Evolutionary conservation across 1,140 invertebrate genomes (phyloP), one percentile per base, ranked within the genome.

Genomic region (Sitobion miscanthi): DNA sequence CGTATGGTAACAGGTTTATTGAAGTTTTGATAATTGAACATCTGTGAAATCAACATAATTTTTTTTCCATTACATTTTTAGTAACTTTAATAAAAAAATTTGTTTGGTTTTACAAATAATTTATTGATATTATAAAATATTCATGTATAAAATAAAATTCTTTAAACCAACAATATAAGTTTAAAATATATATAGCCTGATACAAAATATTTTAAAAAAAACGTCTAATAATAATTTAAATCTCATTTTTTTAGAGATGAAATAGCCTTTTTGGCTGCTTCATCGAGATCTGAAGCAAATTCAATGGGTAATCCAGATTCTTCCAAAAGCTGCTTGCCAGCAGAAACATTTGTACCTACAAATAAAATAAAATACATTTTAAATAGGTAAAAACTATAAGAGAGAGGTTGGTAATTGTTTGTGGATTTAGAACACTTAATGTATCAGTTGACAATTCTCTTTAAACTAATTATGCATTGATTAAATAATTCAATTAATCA

Each of bases 211-310:
- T 45, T 49, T 35, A n/a, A 14, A 30, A 88, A 49, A 49, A 52
- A 52, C 4, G 49, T 25, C 14, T n/a, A 42, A 57, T 14, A 42
- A 57, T 14, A 62, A 62, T 62, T 62, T 45, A 35, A 90, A 30
- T 57, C 11, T 86, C 86, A 93, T 86, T 93, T 86, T 38, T 42
- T 11, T 89, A 91, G 82, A 62, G 86, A 92, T 21, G 77, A 85
- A 52, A 99, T 98, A 92, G 98, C 98, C 95, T 98, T 98, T 94
- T 96, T 96, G 0, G 99, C 99, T 69, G 99, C 99, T 95, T 99
- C 97, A 94, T 99, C 98, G 88, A 99, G 96, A 95, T 99, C 96
- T 94, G 96, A 96, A 11, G 98, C 97, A 86, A 98, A 97, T 88
- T 97, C 95, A 94, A 99, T 98, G 35, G 97, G 96, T 52, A 99